Percentiles rank a stretch among this genome's conserved stretches.
Evolutionary conservation across 92 coral and sea anemone species (phyloP).

Genomic region (Zoanthus sansibaricus): DNA sequence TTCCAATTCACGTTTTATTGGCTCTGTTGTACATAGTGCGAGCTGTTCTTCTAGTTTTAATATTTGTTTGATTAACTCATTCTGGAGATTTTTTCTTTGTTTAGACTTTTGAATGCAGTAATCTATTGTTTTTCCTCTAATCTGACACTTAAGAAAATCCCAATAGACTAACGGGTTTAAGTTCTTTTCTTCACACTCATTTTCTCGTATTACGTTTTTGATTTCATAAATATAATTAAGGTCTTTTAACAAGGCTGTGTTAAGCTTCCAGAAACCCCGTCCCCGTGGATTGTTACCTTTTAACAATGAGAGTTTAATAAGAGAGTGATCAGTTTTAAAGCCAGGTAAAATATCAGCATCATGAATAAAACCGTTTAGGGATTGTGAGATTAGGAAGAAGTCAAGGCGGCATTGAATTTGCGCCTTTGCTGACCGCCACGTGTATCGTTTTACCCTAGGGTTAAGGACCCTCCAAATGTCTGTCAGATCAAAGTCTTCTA

Average conservation of each 20-base stretch:
- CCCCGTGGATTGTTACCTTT: constrained; percentile 7
- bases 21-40: background rate
- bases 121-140: background rate
- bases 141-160: background rate
- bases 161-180: background rate
- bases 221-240: too few species aligned
- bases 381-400: constrained; percentile 39
- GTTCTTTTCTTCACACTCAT: background rate
- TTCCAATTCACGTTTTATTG: background rate
- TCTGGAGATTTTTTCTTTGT: background rate
- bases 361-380: constrained; percentile 1
- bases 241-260: background rate
- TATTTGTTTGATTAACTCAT: background rate
- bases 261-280: constrained; percentile 23
- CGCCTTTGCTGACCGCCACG: constrained; percentile 30
- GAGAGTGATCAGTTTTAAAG: constrained; percentile 22
- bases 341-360: constrained; percentile 31
- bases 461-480: constrained; percentile 46
- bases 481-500: constrained; percentile 28
- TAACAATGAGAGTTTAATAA: constrained; percentile 17
- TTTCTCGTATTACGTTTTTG: background rate
- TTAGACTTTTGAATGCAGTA: background rate
- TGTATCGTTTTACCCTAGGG: constrained; percentile 39
- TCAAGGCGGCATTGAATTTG: constrained; percentile 47
- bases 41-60: background rate